Evolutionary conservation across 1,140 invertebrate genomes (phyloP), one percentile per base, ranked within the genome.

Genomic region (Sinonovacula constricta): DNA sequence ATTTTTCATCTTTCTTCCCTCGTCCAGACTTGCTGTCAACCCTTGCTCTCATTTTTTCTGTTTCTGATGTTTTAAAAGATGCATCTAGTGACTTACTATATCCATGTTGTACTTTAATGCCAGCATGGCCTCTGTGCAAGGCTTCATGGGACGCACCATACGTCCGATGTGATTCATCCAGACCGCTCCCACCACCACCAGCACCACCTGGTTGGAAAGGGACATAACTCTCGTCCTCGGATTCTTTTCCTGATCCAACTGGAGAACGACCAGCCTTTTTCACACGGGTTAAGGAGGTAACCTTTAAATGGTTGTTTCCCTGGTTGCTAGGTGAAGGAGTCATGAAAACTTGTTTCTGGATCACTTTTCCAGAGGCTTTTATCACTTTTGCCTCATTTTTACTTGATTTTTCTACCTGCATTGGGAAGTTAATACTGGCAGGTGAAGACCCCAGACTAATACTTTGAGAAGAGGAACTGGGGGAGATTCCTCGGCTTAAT

Each of bases 151-250:
- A n/a, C 14, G 14, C 56, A 59, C 56, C 56, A 4, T 59, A 26
- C 14, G 56, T 0, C 2, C 22, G 28, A n/a, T n/a, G 56, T 15
- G 22, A 18, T 22, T 59, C 22, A 59, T 28, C 28, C 28, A 22
- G 22, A n/a, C n/a, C 56, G 26, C 39, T 39, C 12, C 30, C 31
- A 15, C 15, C 63, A 28, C 49, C 22, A 4, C 33, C 31, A 22
- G 57, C 18, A 36, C 30, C 53, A 51, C 10, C 30, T 22, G 83
- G 83, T 30, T 81, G 62, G 57, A 75, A 84, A 49, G 80, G 79
- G 36, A 84, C 71, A 65, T 84, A 84, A 76, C 72, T 79, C 57
- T 84, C 83, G 34, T 84, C 83, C 31, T 84, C 83, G 3, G 83
- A 84, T 59, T 84, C 83, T n/a, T 79, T 70, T 22, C 83, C 83